phyloP scores from a whole-genome alignment of 2,797 vertebrate genomes.

The Schizopygopsis malacanthus region DNA sequence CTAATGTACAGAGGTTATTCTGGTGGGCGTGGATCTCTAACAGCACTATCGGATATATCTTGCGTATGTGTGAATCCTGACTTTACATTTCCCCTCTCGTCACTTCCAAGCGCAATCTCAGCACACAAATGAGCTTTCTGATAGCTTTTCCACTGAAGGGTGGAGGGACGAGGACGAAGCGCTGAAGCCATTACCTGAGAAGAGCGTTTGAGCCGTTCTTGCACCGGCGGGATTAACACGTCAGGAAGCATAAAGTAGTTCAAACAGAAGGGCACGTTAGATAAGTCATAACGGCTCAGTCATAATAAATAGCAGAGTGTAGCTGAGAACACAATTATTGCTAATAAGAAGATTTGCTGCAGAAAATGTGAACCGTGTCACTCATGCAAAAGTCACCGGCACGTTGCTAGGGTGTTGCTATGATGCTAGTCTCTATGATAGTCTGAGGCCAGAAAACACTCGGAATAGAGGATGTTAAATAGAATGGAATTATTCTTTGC shows the following conservation, averaged over 20 bases:
- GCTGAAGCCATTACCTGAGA: slow-evolving; percentile 55
- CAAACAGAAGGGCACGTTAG: slow-evolving; percentile 33
- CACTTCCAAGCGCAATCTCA: slow-evolving; percentile 37
- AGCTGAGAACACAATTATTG: slow-evolving; percentile 1
- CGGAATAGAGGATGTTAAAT: neutral
- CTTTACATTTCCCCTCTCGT: slow-evolving; percentile 5
- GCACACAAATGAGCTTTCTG: slow-evolving; percentile 54
- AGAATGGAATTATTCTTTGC: neutral
- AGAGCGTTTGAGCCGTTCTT: slow-evolving; percentile 36
- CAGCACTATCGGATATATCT: slow-evolving; percentile 35
- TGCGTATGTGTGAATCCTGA: neutral
- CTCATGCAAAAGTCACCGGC: neutral
- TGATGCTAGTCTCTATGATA: neutral
- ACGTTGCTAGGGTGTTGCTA: neutral
- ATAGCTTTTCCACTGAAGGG: slow-evolving; percentile 52
- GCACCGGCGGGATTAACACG: neutral
- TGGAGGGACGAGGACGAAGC: slow-evolving; percentile 18
- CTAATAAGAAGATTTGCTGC: neutral
- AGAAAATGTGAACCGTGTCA: neutral
- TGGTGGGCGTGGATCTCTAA: slow-evolving; percentile 44
- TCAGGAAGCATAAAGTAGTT: slow-evolving; percentile 9
- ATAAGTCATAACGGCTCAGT: slow-evolving; percentile 11
- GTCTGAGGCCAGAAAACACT: neutral
- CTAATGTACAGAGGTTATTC: slow-evolving; percentile 44
- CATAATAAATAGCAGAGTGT: slow-evolving; percentile 29